Evolutionary conservation across 2,797 vertebrate genomes (phyloP), one percentile per base, ranked within the genome.

Genomic region (Neomorphus geoffroyi): DNA sequence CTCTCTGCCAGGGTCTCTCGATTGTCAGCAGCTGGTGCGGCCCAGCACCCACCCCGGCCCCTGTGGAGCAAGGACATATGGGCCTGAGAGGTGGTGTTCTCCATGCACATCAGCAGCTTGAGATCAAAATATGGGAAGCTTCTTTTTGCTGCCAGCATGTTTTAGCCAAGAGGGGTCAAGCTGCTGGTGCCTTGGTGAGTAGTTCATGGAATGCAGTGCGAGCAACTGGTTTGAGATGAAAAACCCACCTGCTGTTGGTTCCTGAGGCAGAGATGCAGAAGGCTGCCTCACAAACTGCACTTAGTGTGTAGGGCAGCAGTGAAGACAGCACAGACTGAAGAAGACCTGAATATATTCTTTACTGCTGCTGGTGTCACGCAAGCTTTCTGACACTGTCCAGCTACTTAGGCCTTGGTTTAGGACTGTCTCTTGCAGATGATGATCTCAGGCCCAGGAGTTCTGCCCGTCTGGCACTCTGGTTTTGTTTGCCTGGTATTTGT

Each of bases 21-120:
- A 45, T 91, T 92, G 88, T 89, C 92, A 94, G 80, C 96, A 95
- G 92, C 93, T 96, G 92, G 92, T 80, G 74, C 43, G 51, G 78
- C 73, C 45, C 78, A 75, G 65, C 78, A 54, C 48, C 78, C 79
- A 69, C 45, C 39, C 45, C 41, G 46, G 70, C 54, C 80, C 78
- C 69, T 86, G 0, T 43, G 62, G 74, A 85, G 72, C 78, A 85
- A 80, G 41, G 48, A 61, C 37, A 92, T 57, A 66, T 67, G 71
- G 27, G 60, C 77, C 80, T 90, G 88, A 53, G 75, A 78, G 82
- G 74, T 80, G 84, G 26, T 75, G 88, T 64, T 86, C 86, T 79
- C 72, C 61, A 6, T 43, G 41, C 33, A 18, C 62, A 35, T 41
- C 67, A 82, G 45, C 57, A 87, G 53, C 66, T 89, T 62, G 54